Evolutionary conservation across 2,113 vertebrate species (phyloP).

Genomic region (Odontesthes bonariensis): DNA sequence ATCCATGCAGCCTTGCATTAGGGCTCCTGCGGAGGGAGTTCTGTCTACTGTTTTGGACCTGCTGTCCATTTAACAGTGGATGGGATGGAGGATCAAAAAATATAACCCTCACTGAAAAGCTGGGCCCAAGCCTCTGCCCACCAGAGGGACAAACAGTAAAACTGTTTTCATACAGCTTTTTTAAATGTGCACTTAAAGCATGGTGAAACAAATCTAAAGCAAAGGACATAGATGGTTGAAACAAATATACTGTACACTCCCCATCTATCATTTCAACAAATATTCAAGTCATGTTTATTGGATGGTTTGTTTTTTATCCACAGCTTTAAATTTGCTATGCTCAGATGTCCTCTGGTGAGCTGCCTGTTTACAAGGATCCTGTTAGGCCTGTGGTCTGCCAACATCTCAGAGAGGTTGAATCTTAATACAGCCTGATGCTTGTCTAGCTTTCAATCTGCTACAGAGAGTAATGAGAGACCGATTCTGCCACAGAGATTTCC

Average conservation of each 20-base stretch:
- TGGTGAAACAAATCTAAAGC: background rate
- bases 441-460: slow-evolving; percentile 71
- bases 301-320: slow-evolving; percentile 8
- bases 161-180: slow-evolving; percentile 7
- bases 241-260: slow-evolving; percentile 9
- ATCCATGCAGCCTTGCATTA: slow-evolving; percentile 61
- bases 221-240: background rate
- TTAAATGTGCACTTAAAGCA: background rate
- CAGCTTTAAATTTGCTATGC: slow-evolving; percentile 24
- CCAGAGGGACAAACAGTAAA: slow-evolving; percentile 4
- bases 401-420: slow-evolving; percentile 61
- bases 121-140: background rate
- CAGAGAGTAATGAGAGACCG: slow-evolving; percentile 70
- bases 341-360: slow-evolving; percentile 33
- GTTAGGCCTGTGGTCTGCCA: slow-evolving; percentile 49
- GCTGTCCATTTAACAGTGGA: slow-evolving; percentile 72
- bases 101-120: slow-evolving; percentile 27
- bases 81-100: slow-evolving; percentile 56
- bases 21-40: slow-evolving; percentile 58
- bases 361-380: slow-evolving; percentile 54
- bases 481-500: slow-evolving; percentile 72
- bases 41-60: slow-evolving; percentile 44
- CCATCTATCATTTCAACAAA: slow-evolving; percentile 19
- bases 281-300: slow-evolving; percentile 11
- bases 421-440: slow-evolving; percentile 65